These are phyloP conservation scores for Crenichthys baileyi DNA, from an alignment of 2,797 vertebrate genomes.

Conservation along the genomic window DNA sequence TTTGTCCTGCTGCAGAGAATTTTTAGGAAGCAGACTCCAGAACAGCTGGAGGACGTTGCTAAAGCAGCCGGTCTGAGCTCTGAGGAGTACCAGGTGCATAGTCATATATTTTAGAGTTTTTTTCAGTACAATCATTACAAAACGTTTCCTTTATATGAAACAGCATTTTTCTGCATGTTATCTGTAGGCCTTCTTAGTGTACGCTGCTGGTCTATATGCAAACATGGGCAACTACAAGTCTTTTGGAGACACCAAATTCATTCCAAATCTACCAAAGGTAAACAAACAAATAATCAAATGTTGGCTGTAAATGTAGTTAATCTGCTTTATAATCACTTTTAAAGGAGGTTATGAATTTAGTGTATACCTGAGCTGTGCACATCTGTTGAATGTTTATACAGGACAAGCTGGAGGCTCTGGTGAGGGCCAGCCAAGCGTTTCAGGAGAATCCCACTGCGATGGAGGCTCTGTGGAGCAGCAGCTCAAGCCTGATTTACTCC, in stretches of 20 bases:
- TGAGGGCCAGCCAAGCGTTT: constrained; percentile 86
- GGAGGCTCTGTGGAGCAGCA: constrained; percentile 84
- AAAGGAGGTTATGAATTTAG: neutral
- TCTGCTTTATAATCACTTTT: neutral
- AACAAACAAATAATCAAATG: constrained; percentile 12
- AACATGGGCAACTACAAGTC: constrained; percentile 99
- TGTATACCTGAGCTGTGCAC: neutral
- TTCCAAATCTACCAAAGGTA: constrained; percentile 91
- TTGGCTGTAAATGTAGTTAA: neutral
- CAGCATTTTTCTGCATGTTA: neutral
- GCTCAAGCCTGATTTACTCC: constrained; percentile 85
- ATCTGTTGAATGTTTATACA: constrained; percentile 52
- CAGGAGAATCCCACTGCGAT: constrained; percentile 81
- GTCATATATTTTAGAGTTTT: neutral
- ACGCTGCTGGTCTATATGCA: constrained; percentile 89
- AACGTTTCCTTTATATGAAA: neutral
- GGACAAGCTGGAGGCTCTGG: constrained; percentile 89
- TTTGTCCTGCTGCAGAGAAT: constrained; percentile 88
- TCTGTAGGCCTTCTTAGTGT: constrained; percentile 89
- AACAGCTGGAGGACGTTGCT: constrained; percentile 81
- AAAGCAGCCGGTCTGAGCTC: constrained; percentile 81
- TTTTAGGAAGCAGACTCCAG: constrained; percentile 85
- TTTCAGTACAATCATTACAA: neutral
- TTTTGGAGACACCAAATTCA: constrained; percentile 94
- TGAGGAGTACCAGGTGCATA: constrained; percentile 89